Evolutionary conservation across 2,797 vertebrate genomes (phyloP).

Genomic region (Bufotes viridis): DNA sequence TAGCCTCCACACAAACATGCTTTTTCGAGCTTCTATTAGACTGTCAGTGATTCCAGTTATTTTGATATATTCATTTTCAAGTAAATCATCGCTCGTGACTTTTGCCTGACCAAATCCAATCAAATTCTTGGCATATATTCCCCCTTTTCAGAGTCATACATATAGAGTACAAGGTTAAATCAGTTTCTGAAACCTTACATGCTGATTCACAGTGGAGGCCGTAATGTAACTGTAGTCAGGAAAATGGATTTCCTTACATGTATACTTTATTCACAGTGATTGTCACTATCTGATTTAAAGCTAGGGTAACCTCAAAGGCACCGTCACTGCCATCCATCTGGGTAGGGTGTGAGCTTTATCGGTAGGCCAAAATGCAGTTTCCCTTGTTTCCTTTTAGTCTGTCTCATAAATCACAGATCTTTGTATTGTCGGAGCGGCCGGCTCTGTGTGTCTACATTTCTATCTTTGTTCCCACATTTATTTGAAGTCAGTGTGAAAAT

Average conservation of each 20-base stretch:
- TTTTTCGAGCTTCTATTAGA: constrained; percentile 27
- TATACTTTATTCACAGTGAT: constrained; percentile 57
- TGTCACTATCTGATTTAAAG: constrained; percentile 54
- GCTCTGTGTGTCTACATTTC: constrained; percentile 42
- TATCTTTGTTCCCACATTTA: constrained; percentile 53
- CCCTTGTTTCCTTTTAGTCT: constrained; percentile 27
- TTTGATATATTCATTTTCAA: constrained; percentile 58
- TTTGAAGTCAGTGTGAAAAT: constrained; percentile 58
- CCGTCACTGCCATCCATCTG: constrained; percentile 39
- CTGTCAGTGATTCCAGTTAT: constrained; percentile 44
- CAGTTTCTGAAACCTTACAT: constrained; percentile 48
- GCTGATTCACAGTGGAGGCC: constrained; percentile 43
- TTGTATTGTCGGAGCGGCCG: constrained; percentile 35
- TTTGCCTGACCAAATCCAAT: constrained; percentile 55
- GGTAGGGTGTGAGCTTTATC: constrained; percentile 53
- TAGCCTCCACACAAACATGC: constrained; percentile 36
- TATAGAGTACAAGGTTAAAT: constrained; percentile 59
- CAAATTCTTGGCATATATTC: constrained; percentile 41
- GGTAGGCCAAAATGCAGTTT: constrained; percentile 50
- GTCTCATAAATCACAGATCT: constrained; percentile 49
- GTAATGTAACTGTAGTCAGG: constrained; percentile 51
- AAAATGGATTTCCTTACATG: constrained; percentile 58
- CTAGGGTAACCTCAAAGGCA: constrained; percentile 56
- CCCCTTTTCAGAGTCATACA: constrained; percentile 46
- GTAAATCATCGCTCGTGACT: constrained; percentile 58